These are phyloP conservation scores for Rugalucina vietnamica DNA, from an alignment of 2,888 invertebrate genomes.

Conservation along the genomic window DNA sequence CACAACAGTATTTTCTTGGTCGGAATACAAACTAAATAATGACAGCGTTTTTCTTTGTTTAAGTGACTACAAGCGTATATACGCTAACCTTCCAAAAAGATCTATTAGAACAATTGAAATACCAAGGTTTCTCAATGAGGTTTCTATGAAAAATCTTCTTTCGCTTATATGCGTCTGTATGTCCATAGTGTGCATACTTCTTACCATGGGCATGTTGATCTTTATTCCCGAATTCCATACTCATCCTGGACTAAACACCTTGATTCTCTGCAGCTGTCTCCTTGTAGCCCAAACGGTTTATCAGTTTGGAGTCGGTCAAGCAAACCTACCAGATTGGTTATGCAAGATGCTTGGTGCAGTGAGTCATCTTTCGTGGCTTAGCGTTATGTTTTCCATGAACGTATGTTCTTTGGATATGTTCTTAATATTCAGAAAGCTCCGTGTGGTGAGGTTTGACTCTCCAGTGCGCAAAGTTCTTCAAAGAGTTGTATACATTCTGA, in stretches of 20 bases:
- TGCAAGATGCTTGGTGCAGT: constrained; percentile 35
- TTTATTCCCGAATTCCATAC: constrained; percentile 35
- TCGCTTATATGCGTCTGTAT: constrained; percentile 14
- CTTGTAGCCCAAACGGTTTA: constrained; percentile 31
- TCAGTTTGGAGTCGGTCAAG: not conserved
- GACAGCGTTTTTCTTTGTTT: no score
- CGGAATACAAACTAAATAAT: no score
- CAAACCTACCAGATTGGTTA: not conserved
- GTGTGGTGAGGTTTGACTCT: not conserved
- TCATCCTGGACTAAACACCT: constrained; percentile 48
- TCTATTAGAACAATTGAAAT: no score
- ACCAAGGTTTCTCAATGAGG: no score
- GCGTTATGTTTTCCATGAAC: constrained; percentile 52
- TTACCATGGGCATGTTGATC: constrained; percentile 25
- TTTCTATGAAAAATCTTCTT: no score
- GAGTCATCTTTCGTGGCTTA: constrained; percentile 46
- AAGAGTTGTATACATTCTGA: constrained; percentile 16
- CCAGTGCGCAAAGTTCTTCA: not conserved
- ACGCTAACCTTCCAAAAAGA: no score
- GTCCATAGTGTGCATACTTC: constrained; percentile 31
- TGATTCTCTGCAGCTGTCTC: constrained; percentile 30
- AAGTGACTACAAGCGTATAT: no score
- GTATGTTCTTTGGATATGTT: constrained; percentile 44
- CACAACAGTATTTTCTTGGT: no score
- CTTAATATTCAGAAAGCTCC: constrained; percentile 9